Evolutionary conservation across 1,140 invertebrate species (phyloP).

Genomic region (Pseudomyrmex gracilis): DNA sequence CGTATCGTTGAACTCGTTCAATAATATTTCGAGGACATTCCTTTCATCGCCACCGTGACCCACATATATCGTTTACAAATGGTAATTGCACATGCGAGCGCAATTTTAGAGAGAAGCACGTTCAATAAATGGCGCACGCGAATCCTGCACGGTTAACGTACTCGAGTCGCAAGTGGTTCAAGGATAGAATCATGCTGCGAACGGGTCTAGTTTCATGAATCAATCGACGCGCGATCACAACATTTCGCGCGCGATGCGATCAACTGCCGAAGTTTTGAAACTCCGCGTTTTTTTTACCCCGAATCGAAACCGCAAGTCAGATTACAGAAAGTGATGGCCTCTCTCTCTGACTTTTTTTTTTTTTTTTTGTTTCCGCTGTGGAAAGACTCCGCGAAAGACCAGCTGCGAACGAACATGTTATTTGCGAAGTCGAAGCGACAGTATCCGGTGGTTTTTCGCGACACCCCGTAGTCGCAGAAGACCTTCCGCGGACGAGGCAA

Average conservation of each 20-base stretch:
- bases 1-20: conserved; percentile 36
- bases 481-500: conserved; percentile 62
- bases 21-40: conserved; percentile 55
- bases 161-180: conserved; percentile 38
- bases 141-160: conserved; percentile 45
- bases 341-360: no score
- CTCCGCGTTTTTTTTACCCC: no score
- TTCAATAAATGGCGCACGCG: conserved; percentile 38
- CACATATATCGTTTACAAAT: conserved; percentile 37
- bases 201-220: background rate
- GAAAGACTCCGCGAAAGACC: background rate
- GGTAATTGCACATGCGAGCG: conserved; percentile 50
- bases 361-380: no score
- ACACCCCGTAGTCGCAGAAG: conserved; percentile 19
- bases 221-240: background rate
- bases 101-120: conserved; percentile 50
- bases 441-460: background rate
- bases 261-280: no score
- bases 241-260: background rate
- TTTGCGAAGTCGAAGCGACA: background rate
- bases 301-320: no score
- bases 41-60: conserved; percentile 44
- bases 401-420: no score
- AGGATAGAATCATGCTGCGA: conserved; percentile 35
- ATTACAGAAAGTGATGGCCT: no score